These are phyloP conservation scores for Cryptocheilus praepositus DNA, from an alignment of 2,888 invertebrate species.

Conservation along the genomic window DNA sequence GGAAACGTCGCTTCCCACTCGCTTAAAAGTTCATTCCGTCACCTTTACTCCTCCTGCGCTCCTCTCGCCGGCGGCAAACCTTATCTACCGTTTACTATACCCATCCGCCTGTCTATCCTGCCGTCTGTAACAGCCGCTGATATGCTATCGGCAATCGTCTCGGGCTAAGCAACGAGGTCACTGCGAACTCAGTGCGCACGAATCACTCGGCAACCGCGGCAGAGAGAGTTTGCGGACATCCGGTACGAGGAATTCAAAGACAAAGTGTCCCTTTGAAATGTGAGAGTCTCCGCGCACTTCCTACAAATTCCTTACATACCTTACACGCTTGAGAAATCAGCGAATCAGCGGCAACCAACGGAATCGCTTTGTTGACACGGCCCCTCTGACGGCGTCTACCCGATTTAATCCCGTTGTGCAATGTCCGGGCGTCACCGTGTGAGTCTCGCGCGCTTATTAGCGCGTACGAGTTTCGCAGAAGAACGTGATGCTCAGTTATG, in stretches of 20 bases:
- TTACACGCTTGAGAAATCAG: slow-evolving; percentile 28
- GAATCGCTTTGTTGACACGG: slow-evolving; percentile 32
- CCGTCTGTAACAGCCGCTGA: too few species aligned
- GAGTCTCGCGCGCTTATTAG: too few species aligned
- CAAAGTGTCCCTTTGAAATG: slow-evolving; percentile 36
- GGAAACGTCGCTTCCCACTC: neutral
- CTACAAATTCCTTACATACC: slow-evolving; percentile 31
- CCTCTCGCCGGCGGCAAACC: too few species aligned
- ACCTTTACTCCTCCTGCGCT: neutral
- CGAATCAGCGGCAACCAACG: slow-evolving; percentile 14
- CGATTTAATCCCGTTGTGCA: too few species aligned
- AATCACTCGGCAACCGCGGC: slow-evolving; percentile 19
- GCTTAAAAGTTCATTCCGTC: neutral
- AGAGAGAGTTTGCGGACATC: slow-evolving; percentile 23
- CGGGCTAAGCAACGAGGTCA: slow-evolving; percentile 13
- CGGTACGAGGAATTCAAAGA: slow-evolving; percentile 32
- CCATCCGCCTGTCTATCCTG: too few species aligned
- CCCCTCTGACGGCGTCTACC: slow-evolving; percentile 3
- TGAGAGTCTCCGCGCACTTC: slow-evolving; percentile 19
- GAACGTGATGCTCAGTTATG: too few species aligned
- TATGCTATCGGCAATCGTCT: neutral
- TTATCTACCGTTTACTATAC: too few species aligned
- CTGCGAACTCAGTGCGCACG: slow-evolving; percentile 7
- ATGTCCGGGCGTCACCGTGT: too few species aligned
- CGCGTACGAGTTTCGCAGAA: too few species aligned